phyloP scores from a whole-genome alignment of 2,797 vertebrate genomes.

The Eulemur mongoz region DNA sequence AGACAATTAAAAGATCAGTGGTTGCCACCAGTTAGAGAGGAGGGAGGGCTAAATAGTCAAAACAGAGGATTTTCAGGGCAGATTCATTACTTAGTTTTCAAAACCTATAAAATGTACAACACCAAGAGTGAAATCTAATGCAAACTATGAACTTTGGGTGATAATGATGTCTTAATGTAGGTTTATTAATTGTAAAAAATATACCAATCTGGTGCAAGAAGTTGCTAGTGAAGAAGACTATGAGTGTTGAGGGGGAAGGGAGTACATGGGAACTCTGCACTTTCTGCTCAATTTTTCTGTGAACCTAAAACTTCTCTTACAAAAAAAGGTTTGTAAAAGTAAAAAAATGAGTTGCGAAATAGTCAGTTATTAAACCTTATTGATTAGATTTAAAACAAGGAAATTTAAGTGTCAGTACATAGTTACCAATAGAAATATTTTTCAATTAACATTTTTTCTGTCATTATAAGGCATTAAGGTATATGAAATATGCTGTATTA shows the following conservation, averaged over 20 bases:
- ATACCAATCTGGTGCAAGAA: background rate
- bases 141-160: background rate
- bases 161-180: background rate
- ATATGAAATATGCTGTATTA: background rate
- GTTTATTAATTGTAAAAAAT: background rate
- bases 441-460: background rate
- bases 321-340: background rate
- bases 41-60: background rate
- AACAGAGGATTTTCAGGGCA: background rate
- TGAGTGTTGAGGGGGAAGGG: background rate
- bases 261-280: rapidly evolving
- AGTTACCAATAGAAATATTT: background rate
- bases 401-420: background rate
- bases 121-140: background rate
- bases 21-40: rapidly evolving
- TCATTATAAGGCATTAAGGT: background rate
- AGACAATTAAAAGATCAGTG: background rate
- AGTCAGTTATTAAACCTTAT: background rate
- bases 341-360: background rate
- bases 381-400: background rate
- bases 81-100: background rate
- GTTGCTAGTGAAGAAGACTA: no score
- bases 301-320: background rate
- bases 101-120: background rate
- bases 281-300: background rate